Evolutionary conservation across 2,797 vertebrate species (phyloP).

Genomic region (Allobates femoralis): DNA sequence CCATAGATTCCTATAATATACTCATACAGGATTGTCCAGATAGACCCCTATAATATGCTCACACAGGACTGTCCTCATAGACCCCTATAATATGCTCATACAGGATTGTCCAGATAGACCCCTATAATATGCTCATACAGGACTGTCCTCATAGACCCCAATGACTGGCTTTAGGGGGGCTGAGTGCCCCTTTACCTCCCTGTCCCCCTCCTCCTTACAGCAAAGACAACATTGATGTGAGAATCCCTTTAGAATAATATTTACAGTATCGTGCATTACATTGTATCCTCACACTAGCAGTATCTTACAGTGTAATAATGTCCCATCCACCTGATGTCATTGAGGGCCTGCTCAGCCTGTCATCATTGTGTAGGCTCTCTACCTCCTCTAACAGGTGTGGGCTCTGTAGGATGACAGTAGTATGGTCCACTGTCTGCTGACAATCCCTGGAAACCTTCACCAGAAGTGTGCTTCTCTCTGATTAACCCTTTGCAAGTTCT

Average conservation of each 20-base stretch:
- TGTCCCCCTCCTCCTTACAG: constrained; percentile 66
- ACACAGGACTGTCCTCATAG: no score
- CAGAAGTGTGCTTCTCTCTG: background rate
- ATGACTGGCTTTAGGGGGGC: constrained; percentile 80
- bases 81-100: no score
- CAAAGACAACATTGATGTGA: constrained; percentile 13
- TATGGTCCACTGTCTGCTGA: background rate
- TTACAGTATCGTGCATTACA: background rate
- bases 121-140: no score
- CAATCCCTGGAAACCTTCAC: constrained; percentile 4
- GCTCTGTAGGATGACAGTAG: constrained; percentile 69
- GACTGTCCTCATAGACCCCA: no score
- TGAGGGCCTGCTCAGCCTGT: constrained; percentile 75
- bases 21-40: no score
- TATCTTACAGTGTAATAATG: constrained; percentile 77
- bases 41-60: no score
- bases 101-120: no score
- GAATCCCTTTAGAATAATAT: constrained; percentile 17
- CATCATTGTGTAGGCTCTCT: constrained; percentile 80
- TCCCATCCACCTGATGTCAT: constrained; percentile 77
- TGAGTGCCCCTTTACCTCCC: constrained; percentile 75
- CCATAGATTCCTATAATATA: no score
- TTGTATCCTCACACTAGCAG: constrained; percentile 32
- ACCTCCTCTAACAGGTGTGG: constrained; percentile 75
- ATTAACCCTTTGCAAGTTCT: background rate